Evolutionary conservation across 2,113 vertebrate species (phyloP).

Genomic region (Notarius lentiginosus): DNA sequence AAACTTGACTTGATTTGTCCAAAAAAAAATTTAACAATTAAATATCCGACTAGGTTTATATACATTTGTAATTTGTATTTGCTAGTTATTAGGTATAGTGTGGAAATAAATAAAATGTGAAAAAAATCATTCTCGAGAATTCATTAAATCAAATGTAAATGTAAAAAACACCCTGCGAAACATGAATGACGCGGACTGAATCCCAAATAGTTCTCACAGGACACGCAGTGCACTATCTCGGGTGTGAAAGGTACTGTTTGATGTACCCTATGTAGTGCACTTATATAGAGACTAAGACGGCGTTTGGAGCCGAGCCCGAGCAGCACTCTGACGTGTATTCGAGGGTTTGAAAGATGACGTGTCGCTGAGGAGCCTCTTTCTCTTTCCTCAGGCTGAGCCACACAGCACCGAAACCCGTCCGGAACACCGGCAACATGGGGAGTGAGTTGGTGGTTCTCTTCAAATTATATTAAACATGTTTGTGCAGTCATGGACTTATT

Average conservation of each 20-base stretch:
- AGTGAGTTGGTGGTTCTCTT: conserved; percentile 62
- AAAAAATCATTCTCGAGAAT: neutral
- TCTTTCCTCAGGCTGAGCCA: conserved; percentile 69
- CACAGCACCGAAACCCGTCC: conserved; percentile 50
- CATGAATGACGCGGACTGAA: neutral
- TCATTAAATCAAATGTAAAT: neutral
- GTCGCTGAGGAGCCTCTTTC: conserved; percentile 38
- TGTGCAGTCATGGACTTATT: neutral
- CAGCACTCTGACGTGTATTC: conserved; percentile 42
- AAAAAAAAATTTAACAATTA: neutral
- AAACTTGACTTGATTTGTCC: too few relatives aligned
- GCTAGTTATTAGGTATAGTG: neutral
- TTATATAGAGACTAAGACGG: neutral
- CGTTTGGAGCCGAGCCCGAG: neutral
- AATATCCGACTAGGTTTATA: neutral
- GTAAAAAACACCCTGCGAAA: neutral
- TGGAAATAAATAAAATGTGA: neutral
- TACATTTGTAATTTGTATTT: neutral
- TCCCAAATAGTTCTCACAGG: neutral
- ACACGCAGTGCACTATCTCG: neutral
- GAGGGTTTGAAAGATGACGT: conserved; percentile 48
- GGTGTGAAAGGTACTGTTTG: neutral
- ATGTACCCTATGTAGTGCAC: neutral
- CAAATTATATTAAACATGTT: neutral
- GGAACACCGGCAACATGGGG: conserved; percentile 65